Evolutionary conservation across 2,888 invertebrate species (phyloP).

Genomic region (Cryptophagus acutangulus): DNA sequence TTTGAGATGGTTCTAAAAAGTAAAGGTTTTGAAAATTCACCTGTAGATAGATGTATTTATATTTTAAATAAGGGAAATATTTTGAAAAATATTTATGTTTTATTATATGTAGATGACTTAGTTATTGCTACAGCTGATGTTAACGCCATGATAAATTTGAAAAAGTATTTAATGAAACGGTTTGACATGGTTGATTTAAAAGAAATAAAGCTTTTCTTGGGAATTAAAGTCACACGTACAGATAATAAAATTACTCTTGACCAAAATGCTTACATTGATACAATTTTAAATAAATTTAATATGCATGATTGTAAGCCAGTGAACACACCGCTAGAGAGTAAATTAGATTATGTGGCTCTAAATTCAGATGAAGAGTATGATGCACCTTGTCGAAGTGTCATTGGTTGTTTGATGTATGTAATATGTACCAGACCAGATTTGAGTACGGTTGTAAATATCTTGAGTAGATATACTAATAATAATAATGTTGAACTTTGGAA

Average conservation of each 20-base stretch:
- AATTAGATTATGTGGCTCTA: constrained; percentile 22
- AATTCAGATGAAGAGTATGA: constrained; percentile 22
- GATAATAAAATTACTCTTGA: constrained; percentile 6
- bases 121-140: constrained; percentile 12
- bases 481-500: constrained; percentile 19
- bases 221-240: constrained; percentile 16
- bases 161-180: constrained; percentile 20
- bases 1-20: constrained; percentile 14
- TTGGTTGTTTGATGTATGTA: constrained; percentile 16
- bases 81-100: constrained; percentile 19
- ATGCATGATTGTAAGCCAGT: constrained; percentile 4
- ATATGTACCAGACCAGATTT: constrained; percentile 21
- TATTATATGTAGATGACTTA: constrained; percentile 26
- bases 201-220: constrained; percentile 5
- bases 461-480: constrained; percentile 20
- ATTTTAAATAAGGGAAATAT: constrained; percentile 14
- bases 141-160: constrained; percentile 19
- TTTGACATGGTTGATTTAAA: constrained; percentile 3
- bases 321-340: constrained; percentile 20
- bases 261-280: constrained; percentile 16
- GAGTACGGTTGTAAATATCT: constrained; percentile 23
- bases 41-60: constrained; percentile 20
- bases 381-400: constrained; percentile 15
- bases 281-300: constrained; percentile 22
- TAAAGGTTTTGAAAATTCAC: constrained; percentile 14